Conservation (phyloP, 2,797 vertebrate species). For the Tapirus indicus region DNA sequence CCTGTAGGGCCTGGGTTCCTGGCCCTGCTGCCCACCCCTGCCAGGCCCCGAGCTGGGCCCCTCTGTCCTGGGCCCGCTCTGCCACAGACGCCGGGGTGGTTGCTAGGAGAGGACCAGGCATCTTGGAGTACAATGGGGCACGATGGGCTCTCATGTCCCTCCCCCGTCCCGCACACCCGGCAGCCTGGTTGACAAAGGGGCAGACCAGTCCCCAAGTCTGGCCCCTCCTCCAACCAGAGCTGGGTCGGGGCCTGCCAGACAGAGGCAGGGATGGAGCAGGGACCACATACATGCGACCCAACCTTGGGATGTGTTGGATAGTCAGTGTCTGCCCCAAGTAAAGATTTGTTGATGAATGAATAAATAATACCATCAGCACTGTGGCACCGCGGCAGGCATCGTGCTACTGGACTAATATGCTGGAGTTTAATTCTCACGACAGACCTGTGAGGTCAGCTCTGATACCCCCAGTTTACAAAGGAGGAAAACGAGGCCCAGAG, state of each 20-base stretch:
- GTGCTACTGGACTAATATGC: rapidly evolving
- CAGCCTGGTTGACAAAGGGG: conserved; percentile 70
- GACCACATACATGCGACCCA: background rate
- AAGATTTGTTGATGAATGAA: background rate
- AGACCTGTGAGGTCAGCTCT: background rate
- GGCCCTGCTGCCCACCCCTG: background rate
- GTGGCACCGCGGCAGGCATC: rapidly evolving
- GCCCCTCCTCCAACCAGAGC: conserved; percentile 41
- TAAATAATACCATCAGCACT: background rate
- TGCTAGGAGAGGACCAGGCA: conserved; percentile 75
- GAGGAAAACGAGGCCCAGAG: background rate
- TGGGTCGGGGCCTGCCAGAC: background rate
- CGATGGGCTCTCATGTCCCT: background rate
- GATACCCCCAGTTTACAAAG: background rate
- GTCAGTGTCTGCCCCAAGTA: background rate
- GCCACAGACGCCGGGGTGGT: conserved; percentile 53
- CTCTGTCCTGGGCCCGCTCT: background rate
- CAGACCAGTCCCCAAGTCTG: background rate
- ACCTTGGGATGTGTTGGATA: background rate
- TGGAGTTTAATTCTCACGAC: background rate
- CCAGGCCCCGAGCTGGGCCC: conserved; percentile 56
- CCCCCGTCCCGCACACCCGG: conserved; percentile 41
- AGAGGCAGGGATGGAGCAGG: background rate
- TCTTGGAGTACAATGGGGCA: conserved; percentile 73
- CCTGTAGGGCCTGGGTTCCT: background rate